Percentiles rank a stretch among this genome's conserved stretches.
Evolutionary conservation across 2,113 vertebrate genomes (phyloP).

Genomic region (Myiagra hebetior): DNA sequence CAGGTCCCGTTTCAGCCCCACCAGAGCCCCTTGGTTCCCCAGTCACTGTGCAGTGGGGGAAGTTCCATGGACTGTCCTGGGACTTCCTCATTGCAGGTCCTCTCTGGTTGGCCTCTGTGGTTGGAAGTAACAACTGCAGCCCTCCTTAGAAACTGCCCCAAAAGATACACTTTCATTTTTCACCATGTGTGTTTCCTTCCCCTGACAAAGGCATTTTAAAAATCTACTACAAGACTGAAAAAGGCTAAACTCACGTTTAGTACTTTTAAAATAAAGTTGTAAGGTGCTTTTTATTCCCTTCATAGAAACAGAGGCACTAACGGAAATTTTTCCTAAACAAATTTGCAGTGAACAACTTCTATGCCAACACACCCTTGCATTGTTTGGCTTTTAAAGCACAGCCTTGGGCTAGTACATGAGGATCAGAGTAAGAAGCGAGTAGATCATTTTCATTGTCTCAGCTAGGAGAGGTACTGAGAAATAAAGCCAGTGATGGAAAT

Average conservation of each 20-base stretch:
- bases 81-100: neutral
- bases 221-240: neutral
- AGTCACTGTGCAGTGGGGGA: neutral
- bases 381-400: neutral
- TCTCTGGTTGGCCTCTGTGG: fast-evolving
- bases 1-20: neutral
- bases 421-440: neutral
- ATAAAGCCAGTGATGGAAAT: neutral
- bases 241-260: neutral
- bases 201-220: neutral
- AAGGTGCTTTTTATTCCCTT: fast-evolving
- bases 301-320: neutral
- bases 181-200: neutral
- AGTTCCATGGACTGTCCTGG: neutral
- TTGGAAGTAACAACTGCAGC: neutral
- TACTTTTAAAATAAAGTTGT: neutral
- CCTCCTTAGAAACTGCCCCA: neutral
- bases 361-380: neutral
- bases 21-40: neutral
- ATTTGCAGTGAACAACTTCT: neutral
- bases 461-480: neutral
- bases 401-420: neutral
- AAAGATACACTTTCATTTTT: neutral
- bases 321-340: neutral
- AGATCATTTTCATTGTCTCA: neutral